Conservation (phyloP, 2,888 invertebrate species). For the Antheraea yamamai region DNA sequence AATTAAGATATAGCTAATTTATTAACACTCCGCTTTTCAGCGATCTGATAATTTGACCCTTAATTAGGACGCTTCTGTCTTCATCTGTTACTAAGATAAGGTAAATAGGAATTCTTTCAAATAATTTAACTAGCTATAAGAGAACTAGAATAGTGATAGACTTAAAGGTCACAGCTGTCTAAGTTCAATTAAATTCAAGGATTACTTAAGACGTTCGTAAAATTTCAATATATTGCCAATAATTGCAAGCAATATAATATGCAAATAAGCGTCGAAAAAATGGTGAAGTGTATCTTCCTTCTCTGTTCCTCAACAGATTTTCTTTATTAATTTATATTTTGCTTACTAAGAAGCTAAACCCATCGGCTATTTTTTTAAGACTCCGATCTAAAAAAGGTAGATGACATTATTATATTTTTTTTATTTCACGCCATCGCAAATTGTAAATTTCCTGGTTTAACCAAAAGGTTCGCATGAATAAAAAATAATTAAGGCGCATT, state of each 20-base stretch:
- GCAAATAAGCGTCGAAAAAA: too few relatives aligned
- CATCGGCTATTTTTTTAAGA: too few relatives aligned
- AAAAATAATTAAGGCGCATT: too few relatives aligned
- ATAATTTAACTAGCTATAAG: background rate
- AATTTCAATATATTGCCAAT: background rate
- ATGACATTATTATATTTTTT: too few relatives aligned
- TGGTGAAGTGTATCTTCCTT: too few relatives aligned
- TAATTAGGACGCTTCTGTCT: slow-evolving; percentile 11
- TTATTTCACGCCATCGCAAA: too few relatives aligned
- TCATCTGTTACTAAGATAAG: background rate
- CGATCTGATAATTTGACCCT: slow-evolving; percentile 8
- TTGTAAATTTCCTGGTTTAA: too few relatives aligned
- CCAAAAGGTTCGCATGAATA: too few relatives aligned
- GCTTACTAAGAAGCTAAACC: too few relatives aligned
- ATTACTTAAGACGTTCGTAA: background rate
- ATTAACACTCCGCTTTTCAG: background rate
- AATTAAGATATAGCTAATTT: slow-evolving; percentile 7
- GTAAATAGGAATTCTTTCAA: slow-evolving; percentile 8
- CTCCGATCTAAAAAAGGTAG: too few relatives aligned
- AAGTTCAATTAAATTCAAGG: background rate
- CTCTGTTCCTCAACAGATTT: too few relatives aligned
- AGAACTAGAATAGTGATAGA: background rate
- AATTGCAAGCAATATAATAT: background rate
- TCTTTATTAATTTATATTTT: too few relatives aligned
- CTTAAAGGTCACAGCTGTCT: background rate